Percentiles rank a stretch among this genome's conserved stretches.
These are phyloP conservation scores for Cuniculus paca DNA, from an alignment of 2,797 vertebrate species.

Conservation along the genomic window DNA sequence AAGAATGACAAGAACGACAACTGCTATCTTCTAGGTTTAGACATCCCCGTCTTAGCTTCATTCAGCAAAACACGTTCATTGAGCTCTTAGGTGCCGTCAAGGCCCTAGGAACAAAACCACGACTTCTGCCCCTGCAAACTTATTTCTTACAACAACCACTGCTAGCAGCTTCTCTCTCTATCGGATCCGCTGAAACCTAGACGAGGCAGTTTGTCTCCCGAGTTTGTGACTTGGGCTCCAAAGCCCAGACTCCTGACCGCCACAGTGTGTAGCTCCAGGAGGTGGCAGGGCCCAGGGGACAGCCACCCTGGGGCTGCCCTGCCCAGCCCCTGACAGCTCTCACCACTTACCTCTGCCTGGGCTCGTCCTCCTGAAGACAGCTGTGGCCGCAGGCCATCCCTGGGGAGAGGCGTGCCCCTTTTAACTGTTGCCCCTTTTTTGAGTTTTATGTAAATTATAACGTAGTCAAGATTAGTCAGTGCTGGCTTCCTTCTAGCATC, in stretches of 20 bases:
- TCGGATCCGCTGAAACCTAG: constrained; percentile 21
- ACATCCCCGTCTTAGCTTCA: constrained; percentile 29
- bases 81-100: background rate
- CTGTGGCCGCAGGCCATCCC: constrained; percentile 69
- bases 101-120: background rate
- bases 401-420: constrained; percentile 69
- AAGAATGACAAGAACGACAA: background rate
- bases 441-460: constrained; percentile 81
- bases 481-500: constrained; percentile 64
- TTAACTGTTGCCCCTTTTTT: constrained; percentile 61
- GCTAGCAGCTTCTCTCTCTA: background rate
- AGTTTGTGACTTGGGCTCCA: background rate
- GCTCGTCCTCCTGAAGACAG: constrained; percentile 71
- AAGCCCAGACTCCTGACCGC: background rate
- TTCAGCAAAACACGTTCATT: constrained; percentile 28
- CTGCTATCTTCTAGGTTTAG: background rate
- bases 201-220: background rate
- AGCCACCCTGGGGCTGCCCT: background rate
- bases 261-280: background rate
- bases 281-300: background rate
- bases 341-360: constrained; percentile 53
- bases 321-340: constrained; percentile 44
- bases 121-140: background rate
- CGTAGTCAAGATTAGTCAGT: constrained; percentile 73
- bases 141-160: background rate